A percentile compares a stretch with the other conserved stretches of the same genome.
Conservation (phyloP, 2,113 vertebrate species). For the Pseudolaguvia tuberculata region DNA sequence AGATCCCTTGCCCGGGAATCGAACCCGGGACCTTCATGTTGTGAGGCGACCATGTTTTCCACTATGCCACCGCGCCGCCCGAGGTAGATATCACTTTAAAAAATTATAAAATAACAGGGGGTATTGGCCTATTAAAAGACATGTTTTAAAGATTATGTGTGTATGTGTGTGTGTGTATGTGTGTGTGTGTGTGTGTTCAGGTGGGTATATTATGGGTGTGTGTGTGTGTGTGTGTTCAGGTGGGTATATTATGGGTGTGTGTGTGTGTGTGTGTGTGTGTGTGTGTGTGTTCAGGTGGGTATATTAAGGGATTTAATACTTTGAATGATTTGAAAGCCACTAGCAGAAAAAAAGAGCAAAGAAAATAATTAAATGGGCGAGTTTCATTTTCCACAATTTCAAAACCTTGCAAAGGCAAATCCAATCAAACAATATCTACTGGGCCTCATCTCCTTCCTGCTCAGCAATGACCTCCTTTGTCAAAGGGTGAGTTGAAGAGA, state of each 20-base stretch:
- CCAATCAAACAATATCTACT: conserved; percentile 79
- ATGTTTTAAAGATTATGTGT: conserved; percentile 63
- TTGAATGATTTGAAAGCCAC: conserved; percentile 57
- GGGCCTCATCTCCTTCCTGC: conserved; percentile 69
- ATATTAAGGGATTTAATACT: conserved; percentile 63
- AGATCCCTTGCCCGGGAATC: too few relatives aligned
- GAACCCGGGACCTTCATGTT: too few relatives aligned
- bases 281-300: conserved; percentile 32
- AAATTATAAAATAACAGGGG: conserved; percentile 17
- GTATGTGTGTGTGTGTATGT: conserved; percentile 15
- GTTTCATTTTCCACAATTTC: conserved; percentile 76
- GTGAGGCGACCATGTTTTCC: too few relatives aligned
- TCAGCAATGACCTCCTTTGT: conserved; percentile 71
- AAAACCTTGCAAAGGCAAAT: conserved; percentile 76
- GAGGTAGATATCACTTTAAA: too few relatives aligned
- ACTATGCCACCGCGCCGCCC: too few relatives aligned
- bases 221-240: too few relatives aligned
- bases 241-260: conserved; percentile 2
- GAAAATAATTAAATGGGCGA: conserved; percentile 73
- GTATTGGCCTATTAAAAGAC: conserved; percentile 61
- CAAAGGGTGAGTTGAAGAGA: conserved; percentile 69
- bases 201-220: too few relatives aligned
- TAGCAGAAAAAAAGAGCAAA: conserved; percentile 53
- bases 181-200: neutral
- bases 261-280: neutral